Evolutionary conservation across 2,888 invertebrate species (phyloP).

Genomic region (Drosophila leonis): DNA sequence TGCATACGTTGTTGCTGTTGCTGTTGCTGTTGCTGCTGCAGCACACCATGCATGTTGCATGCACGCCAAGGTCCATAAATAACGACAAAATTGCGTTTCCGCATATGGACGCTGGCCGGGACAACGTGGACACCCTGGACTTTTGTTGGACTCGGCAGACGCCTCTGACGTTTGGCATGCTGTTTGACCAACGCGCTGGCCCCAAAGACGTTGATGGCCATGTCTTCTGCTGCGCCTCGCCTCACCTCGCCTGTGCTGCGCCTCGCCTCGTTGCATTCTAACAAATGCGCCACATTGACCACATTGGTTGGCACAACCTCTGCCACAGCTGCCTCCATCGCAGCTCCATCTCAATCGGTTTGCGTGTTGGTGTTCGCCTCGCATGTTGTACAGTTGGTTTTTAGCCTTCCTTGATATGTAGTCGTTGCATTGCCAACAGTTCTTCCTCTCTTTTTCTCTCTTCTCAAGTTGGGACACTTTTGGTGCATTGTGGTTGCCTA

Average conservation of each 20-base stretch:
- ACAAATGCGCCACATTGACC: constrained; percentile 66
- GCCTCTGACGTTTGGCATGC: constrained; percentile 65
- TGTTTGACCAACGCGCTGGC: constrained; percentile 61
- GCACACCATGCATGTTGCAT: constrained; percentile 73
- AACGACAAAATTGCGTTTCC: constrained; percentile 84
- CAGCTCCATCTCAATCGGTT: constrained; percentile 35
- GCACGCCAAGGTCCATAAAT: constrained; percentile 82
- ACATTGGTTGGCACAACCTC: constrained; percentile 40
- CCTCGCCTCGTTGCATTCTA: constrained; percentile 50
- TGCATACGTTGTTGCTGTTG: constrained; percentile 20
- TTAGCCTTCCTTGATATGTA: constrained; percentile 47
- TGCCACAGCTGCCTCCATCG: constrained; percentile 13
- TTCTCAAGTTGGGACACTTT: constrained; percentile 41
- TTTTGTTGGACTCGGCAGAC: constrained; percentile 22
- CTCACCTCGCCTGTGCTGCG: constrained; percentile 1
- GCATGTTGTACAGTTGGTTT: constrained; percentile 73
- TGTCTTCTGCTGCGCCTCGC: constrained; percentile 19
- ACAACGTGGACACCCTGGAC: constrained; percentile 19
- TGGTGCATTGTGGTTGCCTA: constrained; percentile 45
- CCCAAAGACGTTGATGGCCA: constrained; percentile 43
- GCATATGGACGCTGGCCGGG: constrained; percentile 67
- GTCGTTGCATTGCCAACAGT: constrained; percentile 19
- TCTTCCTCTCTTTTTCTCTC: constrained; percentile 1
- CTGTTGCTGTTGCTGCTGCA: constrained; percentile 18
- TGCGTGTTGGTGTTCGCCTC: constrained; percentile 53